Evolutionary conservation across 1,140 invertebrate genomes (phyloP).

Genomic region (Philotrypesis tridentata): DNA sequence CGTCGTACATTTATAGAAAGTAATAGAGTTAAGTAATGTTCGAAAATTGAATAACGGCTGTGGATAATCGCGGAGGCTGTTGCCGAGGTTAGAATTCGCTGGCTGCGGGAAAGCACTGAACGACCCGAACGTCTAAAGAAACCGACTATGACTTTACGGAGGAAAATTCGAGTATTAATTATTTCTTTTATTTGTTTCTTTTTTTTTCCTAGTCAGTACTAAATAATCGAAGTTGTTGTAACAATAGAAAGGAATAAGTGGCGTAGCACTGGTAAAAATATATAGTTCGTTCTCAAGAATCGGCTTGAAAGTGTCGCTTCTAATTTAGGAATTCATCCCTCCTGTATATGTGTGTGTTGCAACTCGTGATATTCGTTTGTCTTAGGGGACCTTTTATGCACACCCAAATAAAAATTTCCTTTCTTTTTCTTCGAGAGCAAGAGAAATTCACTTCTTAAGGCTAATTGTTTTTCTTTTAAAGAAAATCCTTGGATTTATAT

Average conservation of each 20-base stretch:
- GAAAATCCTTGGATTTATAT: slow-evolving; percentile 31
- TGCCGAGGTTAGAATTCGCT: too few species aligned
- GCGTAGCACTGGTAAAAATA: slow-evolving; percentile 26
- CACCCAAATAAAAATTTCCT: neutral
- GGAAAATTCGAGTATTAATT: slow-evolving; percentile 2
- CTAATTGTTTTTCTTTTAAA: slow-evolving; percentile 38
- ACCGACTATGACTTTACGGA: neutral
- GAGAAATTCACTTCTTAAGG: slow-evolving; percentile 23
- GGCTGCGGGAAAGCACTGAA: neutral
- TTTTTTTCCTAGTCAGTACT: slow-evolving; percentile 18
- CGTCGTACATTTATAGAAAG: too few species aligned
- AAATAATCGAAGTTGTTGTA: neutral
- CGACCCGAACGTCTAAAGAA: neutral
- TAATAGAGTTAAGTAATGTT: too few species aligned
- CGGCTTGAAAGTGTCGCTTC: neutral
- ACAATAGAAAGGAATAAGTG: slow-evolving; percentile 11
- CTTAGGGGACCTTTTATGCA: neutral
- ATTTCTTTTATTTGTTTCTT: too few species aligned
- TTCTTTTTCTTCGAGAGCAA: slow-evolving; percentile 3
- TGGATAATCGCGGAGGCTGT: too few species aligned
- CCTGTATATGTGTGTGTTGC: too few species aligned
- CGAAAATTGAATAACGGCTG: too few species aligned
- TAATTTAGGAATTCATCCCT: slow-evolving; percentile 33
- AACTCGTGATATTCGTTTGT: neutral
- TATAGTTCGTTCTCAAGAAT: neutral